Evolutionary conservation across 2,113 vertebrate genomes (phyloP).

Genomic region (Ploceus nigricollis): DNA sequence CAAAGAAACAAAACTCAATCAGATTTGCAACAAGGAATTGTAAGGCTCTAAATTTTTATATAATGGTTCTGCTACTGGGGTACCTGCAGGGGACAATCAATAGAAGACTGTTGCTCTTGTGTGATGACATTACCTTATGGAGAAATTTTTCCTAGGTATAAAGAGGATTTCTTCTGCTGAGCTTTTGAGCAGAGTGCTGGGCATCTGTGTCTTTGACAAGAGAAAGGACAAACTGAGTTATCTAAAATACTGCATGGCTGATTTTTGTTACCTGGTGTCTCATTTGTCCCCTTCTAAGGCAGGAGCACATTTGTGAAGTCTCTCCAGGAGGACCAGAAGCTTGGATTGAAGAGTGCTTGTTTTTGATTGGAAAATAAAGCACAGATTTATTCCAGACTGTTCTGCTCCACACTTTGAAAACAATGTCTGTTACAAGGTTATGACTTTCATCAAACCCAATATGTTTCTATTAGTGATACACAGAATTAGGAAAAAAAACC

Average conservation of each 20-base stretch:
- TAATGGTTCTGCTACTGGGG: not conserved
- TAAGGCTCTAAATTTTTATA: not conserved
- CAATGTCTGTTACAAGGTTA: not conserved
- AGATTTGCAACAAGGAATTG: not conserved
- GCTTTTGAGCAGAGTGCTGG: slow-evolving; percentile 24
- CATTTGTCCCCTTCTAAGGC: not conserved
- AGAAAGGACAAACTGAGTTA: slow-evolving; percentile 53
- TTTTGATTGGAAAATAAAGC: not conserved
- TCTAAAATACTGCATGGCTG: not conserved
- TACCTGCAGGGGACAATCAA: slow-evolving; percentile 44
- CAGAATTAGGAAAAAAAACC: not conserved
- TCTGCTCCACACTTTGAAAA: not conserved
- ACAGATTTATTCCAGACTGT: not conserved
- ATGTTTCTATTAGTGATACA: not conserved
- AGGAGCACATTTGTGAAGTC: not conserved
- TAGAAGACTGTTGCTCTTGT: slow-evolving; percentile 32
- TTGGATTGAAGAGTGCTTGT: not conserved
- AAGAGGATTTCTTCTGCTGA: slow-evolving; percentile 44
- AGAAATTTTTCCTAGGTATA: slow-evolving; percentile 22
- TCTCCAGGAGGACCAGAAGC: slow-evolving; percentile 1
- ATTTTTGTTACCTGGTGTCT: slow-evolving; percentile 41
- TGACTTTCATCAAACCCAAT: not conserved
- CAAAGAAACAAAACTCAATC: slow-evolving; percentile 15
- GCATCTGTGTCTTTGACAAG: not conserved
- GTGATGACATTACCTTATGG: slow-evolving; percentile 51